Percentiles rank a stretch among this genome's conserved stretches.
Conservation (phyloP, 2,113 vertebrate genomes). For the Coturnix japonica region DNA sequence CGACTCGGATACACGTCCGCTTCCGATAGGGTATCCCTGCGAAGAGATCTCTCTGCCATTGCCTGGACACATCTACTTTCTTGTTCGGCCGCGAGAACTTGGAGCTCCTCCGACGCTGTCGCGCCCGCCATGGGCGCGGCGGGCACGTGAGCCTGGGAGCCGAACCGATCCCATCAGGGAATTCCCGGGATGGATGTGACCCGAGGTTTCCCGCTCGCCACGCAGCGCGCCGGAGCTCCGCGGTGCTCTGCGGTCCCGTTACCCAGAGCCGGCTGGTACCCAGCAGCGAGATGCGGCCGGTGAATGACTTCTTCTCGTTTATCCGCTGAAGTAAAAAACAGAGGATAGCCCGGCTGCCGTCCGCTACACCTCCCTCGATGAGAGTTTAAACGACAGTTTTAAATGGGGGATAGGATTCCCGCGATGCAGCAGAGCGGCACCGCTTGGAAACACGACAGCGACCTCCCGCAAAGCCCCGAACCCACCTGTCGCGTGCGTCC, state of each 20-base stretch:
- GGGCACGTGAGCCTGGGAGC: no score
- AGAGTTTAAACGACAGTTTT: slow-evolving; percentile 30
- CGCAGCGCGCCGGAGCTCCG: no score
- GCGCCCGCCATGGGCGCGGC: no score
- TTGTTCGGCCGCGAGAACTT: slow-evolving; percentile 20
- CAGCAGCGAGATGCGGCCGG: no score
- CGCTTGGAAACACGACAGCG: not conserved
- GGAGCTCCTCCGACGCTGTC: not conserved
- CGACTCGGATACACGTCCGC: slow-evolving; percentile 63
- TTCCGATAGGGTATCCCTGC: slow-evolving; percentile 61
- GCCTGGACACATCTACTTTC: slow-evolving; percentile 63
- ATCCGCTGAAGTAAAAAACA: not conserved
- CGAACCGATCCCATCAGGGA: no score
- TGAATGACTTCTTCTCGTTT: no score
- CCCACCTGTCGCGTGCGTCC: not conserved
- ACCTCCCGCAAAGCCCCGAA: not conserved
- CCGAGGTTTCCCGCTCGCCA: no score
- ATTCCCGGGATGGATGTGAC: no score
- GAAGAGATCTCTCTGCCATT: slow-evolving; percentile 62
- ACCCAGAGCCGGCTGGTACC: no score
- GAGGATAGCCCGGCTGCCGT: not conserved
- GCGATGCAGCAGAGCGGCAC: not conserved
- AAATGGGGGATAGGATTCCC: not conserved
- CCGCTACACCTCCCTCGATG: not conserved
- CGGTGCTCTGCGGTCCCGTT: no score